Conservation (phyloP, 2,113 vertebrate species). For the Gracilinanus agilis region DNA sequence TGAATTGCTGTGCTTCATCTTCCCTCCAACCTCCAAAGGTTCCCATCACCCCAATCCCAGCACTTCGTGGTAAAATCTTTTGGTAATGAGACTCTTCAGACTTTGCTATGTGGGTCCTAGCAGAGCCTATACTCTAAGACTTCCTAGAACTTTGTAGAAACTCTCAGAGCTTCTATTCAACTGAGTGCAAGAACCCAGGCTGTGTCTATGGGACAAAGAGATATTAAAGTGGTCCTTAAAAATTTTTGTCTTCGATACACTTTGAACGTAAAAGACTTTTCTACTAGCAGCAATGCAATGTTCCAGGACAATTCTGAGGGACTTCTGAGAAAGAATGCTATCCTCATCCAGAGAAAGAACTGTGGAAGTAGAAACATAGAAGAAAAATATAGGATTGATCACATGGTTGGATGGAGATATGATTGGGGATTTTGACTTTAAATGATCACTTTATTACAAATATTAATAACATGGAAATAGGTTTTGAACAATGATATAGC, state of each 20-base stretch:
- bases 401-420: no score
- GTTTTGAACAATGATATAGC: no score
- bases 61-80: neutral
- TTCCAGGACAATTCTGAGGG: no score
- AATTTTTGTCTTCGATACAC: neutral
- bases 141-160: neutral
- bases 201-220: neutral
- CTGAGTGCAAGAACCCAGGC: neutral
- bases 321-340: no score
- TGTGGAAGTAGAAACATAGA: no score
- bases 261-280: no score
- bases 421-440: no score
- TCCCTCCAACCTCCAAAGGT: neutral
- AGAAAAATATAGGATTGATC: no score
- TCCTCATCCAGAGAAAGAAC: no score
- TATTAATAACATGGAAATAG: no score
- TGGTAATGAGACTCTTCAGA: neutral
- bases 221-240: neutral
- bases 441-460: no score
- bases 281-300: no score
- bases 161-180: neutral
- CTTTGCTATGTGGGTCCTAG: neutral
- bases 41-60: neutral
- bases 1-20: neutral
- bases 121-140: neutral